A percentile compares a stretch with the other conserved stretches of the same genome.
Conservation (phyloP, 2,797 vertebrate genomes). For the Varecia variegata region DNA sequence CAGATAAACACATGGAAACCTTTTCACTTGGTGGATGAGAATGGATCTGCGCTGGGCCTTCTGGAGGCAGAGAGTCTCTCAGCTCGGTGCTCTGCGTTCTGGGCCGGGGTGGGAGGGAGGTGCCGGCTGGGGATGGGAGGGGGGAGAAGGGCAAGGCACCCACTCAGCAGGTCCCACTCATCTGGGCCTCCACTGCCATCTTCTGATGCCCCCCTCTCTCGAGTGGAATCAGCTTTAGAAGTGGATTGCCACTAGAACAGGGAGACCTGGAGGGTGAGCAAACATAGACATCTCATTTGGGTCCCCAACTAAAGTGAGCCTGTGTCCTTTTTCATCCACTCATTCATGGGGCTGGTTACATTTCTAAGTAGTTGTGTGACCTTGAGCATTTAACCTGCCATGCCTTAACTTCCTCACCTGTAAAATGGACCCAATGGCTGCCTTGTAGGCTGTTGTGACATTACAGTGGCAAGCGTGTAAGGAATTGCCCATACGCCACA, state of each 20-base stretch:
- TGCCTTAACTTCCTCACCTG: not conserved
- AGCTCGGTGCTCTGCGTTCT: slow-evolving; percentile 69
- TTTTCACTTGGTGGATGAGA: slow-evolving; percentile 73
- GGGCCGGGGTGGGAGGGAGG: slow-evolving; percentile 70
- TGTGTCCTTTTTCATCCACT: not conserved
- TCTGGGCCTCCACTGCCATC: not conserved
- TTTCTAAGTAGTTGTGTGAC: not conserved
- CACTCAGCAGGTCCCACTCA: fast-evolving
- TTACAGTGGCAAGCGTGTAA: not conserved
- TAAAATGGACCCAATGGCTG: not conserved
- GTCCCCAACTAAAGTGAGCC: slow-evolving; percentile 47
- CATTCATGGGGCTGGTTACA: not conserved
- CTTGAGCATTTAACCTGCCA: not conserved
- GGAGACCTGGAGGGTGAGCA: not conserved
- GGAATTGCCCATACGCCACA: fast-evolving
- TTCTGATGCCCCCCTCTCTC: slow-evolving; percentile 52
- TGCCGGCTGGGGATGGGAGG: slow-evolving; percentile 44
- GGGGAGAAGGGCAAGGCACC: not conserved
- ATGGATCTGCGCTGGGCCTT: slow-evolving; percentile 60
- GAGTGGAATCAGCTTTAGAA: not conserved
- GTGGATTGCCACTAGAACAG: slow-evolving; percentile 55
- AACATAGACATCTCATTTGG: slow-evolving; percentile 35
- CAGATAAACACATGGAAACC: slow-evolving; percentile 74
- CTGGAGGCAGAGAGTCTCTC: slow-evolving; percentile 67
- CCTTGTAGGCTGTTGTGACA: not conserved